A percentile compares a stretch with the other conserved stretches of the same genome.
Conservation (phyloP, 1,140 invertebrate species). For the Popillia japonica region DNA sequence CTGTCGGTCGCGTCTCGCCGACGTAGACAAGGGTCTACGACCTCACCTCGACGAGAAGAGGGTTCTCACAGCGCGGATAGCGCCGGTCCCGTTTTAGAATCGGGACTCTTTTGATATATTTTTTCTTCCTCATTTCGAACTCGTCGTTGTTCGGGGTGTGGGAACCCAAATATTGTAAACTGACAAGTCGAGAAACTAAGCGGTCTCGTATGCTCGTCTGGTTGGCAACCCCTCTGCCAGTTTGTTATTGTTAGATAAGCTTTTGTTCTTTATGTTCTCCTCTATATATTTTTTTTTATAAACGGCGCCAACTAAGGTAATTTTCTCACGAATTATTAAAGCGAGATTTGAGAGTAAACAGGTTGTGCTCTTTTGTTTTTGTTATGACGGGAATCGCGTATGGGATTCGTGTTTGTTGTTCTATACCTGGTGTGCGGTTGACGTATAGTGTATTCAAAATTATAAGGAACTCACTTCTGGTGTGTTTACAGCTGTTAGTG, state of each 20-base stretch:
- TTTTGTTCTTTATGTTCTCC: background rate
- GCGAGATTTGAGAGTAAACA: background rate
- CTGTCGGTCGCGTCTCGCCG: background rate
- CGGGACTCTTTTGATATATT: background rate
- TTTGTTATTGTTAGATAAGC: slow-evolving; percentile 5
- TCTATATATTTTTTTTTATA: background rate
- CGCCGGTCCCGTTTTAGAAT: background rate
- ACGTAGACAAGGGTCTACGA: background rate
- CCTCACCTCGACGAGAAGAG: background rate
- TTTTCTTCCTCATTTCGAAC: background rate
- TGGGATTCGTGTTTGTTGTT: background rate
- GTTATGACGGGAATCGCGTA: background rate
- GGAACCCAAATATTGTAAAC: background rate
- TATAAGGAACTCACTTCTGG: too few species aligned
- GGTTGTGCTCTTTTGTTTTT: slow-evolving; percentile 7
- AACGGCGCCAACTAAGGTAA: background rate
- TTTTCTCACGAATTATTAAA: slow-evolving; percentile 2
- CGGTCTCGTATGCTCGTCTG: background rate
- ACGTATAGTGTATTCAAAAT: too few species aligned
- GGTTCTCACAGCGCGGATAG: background rate
- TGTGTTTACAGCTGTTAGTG: too few species aligned
- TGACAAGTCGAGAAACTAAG: background rate
- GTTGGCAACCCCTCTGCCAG: background rate
- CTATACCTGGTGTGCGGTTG: too few species aligned
- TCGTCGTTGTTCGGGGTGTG: too few species aligned